A percentile compares a stretch with the other conserved stretches of the same genome.
phyloP scores from a whole-genome alignment of 2,888 invertebrate species.

The Ectobius pallidus region DNA sequence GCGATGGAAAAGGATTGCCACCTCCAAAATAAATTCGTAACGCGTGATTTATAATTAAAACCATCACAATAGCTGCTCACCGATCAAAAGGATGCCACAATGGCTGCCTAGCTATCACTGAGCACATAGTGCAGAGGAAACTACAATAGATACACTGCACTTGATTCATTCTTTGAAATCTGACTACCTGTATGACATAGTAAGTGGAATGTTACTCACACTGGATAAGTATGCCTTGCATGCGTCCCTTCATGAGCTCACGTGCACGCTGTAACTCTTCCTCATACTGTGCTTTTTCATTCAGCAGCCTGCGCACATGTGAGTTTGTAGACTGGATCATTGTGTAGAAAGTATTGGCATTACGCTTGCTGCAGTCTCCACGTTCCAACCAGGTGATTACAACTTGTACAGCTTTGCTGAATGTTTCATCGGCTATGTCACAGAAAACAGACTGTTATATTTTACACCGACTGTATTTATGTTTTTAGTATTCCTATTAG shows the following conservation, averaged over 20 bases:
- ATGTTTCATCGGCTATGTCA: constrained; percentile 71
- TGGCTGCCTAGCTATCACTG: too few relatives aligned
- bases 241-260: constrained; percentile 81
- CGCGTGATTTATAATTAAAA: too few relatives aligned
- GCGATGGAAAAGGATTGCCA: too few relatives aligned
- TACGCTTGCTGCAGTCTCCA: constrained; percentile 91
- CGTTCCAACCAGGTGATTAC: constrained; percentile 92
- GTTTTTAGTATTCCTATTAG: too few relatives aligned
- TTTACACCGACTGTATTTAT: background rate
- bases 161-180: too few relatives aligned
- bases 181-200: too few relatives aligned
- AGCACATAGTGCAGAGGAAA: too few relatives aligned
- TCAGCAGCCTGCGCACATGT: constrained; percentile 83
- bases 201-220: constrained; percentile 72
- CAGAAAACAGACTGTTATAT: constrained; percentile 34
- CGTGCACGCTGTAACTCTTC: constrained; percentile 87
- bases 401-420: constrained; percentile 81
- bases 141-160: too few relatives aligned
- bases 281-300: constrained; percentile 85
- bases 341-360: constrained; percentile 90
- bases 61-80: too few relatives aligned
- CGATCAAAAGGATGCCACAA: too few relatives aligned
- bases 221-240: constrained; percentile 86
- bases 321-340: constrained; percentile 96
- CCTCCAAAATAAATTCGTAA: too few relatives aligned